Conservation (phyloP, 1,140 invertebrate species). For the Euura lappo region DNA sequence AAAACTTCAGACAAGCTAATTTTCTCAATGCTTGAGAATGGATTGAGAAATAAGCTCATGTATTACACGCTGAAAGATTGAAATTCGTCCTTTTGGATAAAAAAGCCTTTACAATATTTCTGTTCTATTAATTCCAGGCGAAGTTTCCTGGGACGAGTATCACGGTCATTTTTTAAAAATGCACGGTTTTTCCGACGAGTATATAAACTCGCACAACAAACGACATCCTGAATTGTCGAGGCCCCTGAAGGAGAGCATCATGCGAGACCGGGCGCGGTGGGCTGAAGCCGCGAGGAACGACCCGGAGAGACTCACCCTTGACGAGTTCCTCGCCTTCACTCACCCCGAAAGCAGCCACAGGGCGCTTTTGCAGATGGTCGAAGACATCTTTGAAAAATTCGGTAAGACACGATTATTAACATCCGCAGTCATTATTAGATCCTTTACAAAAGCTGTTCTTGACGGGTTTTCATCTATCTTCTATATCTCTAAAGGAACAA, state of each 20-base stretch:
- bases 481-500: too few species aligned
- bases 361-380: conserved; percentile 74
- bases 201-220: conserved; percentile 71
- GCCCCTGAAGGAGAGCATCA: conserved; percentile 61
- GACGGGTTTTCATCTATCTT: too few species aligned
- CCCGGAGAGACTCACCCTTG: conserved; percentile 74
- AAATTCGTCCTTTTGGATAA: too few species aligned
- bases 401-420: conserved; percentile 53
- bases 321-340: conserved; percentile 82
- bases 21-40: too few species aligned
- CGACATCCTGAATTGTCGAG: conserved; percentile 63
- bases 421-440: background rate
- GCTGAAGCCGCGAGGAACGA: conserved; percentile 76
- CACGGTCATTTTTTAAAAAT: conserved; percentile 73
- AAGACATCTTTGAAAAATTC: conserved; percentile 78
- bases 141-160: conserved; percentile 82
- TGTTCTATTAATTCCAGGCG: conserved; percentile 53
- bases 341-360: conserved; percentile 83
- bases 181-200: conserved; percentile 70
- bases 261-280: conserved; percentile 81
- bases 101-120: background rate
- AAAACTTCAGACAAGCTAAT: too few species aligned
- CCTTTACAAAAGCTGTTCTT: too few species aligned
- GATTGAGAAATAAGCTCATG: too few species aligned
- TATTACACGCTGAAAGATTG: too few species aligned